A percentile compares a stretch with the other conserved stretches of the same genome.
phyloP scores from a whole-genome alignment of 2,113 vertebrate species.

The Callocephalon fimbriatum region DNA sequence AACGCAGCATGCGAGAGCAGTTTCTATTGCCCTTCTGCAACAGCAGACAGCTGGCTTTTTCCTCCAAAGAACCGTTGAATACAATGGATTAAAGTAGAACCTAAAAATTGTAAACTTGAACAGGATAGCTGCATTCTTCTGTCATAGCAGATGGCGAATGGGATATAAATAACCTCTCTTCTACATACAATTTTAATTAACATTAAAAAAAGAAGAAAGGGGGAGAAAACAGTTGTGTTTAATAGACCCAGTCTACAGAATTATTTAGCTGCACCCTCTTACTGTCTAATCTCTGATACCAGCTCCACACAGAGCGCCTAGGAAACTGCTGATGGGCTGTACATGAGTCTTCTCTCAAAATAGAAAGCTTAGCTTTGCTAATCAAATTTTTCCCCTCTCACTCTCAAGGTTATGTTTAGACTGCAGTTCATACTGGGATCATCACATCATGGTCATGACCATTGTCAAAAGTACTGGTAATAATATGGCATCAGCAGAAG shows the following conservation, averaged over 20 bases:
- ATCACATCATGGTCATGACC: background rate
- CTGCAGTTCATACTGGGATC: background rate
- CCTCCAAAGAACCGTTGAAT: background rate
- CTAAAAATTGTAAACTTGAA: background rate
- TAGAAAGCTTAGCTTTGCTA: background rate
- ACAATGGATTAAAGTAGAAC: background rate
- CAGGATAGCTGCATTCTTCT: background rate
- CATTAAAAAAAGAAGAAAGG: background rate
- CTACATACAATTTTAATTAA: background rate
- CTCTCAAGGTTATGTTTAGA: background rate
- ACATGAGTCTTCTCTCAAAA: background rate
- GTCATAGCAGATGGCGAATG: background rate
- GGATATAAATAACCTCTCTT: background rate
- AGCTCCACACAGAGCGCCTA: background rate
- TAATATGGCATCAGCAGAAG: background rate
- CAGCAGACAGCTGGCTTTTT: background rate
- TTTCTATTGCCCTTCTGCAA: background rate
- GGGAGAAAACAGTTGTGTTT: background rate
- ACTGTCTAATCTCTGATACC: background rate
- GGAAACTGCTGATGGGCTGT: background rate
- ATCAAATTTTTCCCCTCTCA: background rate
- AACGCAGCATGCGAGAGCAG: rapidly evolving
- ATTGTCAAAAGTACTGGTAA: background rate
- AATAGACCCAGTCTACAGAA: background rate
- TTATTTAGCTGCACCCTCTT: background rate